A percentile compares a stretch with the other conserved stretches of the same genome.
Conservation (phyloP, 2,888 invertebrate species). For the Molanna angustata region DNA sequence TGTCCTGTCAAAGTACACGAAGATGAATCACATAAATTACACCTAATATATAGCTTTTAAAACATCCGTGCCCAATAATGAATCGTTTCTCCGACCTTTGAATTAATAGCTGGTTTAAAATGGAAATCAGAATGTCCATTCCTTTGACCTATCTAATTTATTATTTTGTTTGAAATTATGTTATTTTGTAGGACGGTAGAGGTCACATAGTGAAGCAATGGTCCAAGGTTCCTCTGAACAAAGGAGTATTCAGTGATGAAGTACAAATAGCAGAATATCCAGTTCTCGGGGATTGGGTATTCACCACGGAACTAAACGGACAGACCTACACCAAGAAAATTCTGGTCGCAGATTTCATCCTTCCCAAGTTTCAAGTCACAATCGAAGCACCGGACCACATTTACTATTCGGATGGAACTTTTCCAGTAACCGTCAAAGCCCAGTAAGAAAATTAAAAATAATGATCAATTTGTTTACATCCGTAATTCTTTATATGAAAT, state of each 20-base stretch:
- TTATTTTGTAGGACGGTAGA: constrained; percentile 61
- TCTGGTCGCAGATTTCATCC: constrained; percentile 85
- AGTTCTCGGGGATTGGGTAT: constrained; percentile 82
- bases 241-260: constrained; percentile 75
- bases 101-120: no score
- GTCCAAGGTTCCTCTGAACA: constrained; percentile 61
- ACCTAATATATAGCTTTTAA: no score
- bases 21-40: no score
- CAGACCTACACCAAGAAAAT: constrained; percentile 69
- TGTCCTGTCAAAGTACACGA: no score
- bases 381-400: constrained; percentile 80
- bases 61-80: no score
- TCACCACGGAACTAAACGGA: constrained; percentile 48
- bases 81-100: no score
- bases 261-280: constrained; percentile 77
- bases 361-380: constrained; percentile 90
- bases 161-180: background rate
- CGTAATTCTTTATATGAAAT: no score
- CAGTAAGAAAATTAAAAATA: constrained; percentile 59
- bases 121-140: no score
- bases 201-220: constrained; percentile 83
- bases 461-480: no score
- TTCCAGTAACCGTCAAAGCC: constrained; percentile 77
- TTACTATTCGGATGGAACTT: constrained; percentile 74
- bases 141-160: no score